phyloP scores from a whole-genome alignment of 1,140 invertebrate genomes.

The Dendroctonus ponderosae region DNA sequence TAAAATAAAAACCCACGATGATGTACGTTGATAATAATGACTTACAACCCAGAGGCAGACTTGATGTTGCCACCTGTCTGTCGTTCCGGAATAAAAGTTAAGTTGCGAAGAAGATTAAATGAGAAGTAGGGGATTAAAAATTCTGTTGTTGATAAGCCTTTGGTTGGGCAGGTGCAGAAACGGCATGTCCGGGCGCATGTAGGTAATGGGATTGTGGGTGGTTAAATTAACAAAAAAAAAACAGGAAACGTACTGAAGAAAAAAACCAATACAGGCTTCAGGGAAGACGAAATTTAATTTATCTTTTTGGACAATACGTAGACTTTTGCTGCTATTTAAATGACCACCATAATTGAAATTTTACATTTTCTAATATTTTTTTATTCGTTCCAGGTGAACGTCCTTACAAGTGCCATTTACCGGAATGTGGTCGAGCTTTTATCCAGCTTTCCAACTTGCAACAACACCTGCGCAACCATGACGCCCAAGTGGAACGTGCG shows the following conservation, averaged over 20 bases:
- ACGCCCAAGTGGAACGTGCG: constrained; percentile 90
- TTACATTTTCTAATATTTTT: constrained; percentile 1
- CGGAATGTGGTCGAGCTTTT: constrained; percentile 93
- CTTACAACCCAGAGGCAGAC: constrained; percentile 10
- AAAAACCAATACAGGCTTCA: too few species aligned
- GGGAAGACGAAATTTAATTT: background rate
- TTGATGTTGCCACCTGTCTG: constrained; percentile 6
- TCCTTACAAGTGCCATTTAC: constrained; percentile 94
- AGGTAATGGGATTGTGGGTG: too few species aligned
- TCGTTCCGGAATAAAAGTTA: background rate
- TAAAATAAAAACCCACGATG: constrained; percentile 15
- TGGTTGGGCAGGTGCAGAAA: constrained; percentile 3
- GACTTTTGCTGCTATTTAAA: too few species aligned
- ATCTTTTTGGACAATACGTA: too few species aligned
- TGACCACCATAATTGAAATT: background rate
- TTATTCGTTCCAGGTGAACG: constrained; percentile 77
- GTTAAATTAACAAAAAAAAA: too few species aligned
- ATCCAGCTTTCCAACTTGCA: constrained; percentile 97
- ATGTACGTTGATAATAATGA: constrained; percentile 9
- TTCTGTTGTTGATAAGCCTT: constrained; percentile 2
- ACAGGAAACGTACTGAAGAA: too few species aligned
- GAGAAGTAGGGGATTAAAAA: constrained; percentile 8
- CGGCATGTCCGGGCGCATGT: background rate
- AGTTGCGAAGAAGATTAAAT: background rate
- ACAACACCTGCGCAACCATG: constrained; percentile 94